A percentile compares a stretch with the other conserved stretches of the same genome.
Evolutionary conservation across 2,888 invertebrate species (phyloP).

Genomic region (Heliconius hortense): DNA sequence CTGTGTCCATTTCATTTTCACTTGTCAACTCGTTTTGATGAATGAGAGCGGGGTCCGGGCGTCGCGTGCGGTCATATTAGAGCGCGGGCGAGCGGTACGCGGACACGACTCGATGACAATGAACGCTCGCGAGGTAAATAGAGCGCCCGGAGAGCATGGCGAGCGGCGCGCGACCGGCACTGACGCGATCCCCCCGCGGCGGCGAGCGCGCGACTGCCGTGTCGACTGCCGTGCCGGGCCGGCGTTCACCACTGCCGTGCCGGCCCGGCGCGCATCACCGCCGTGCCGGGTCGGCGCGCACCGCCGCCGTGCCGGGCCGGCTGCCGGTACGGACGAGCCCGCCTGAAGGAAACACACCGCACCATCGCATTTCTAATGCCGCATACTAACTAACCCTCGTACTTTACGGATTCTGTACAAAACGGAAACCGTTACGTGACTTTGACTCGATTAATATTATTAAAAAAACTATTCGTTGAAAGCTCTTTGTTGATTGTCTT

Average conservation of each 20-base stretch:
- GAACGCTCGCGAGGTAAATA: constrained; percentile 62
- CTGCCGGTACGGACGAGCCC: constrained; percentile 48
- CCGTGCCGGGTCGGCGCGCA: not conserved
- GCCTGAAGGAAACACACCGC: constrained; percentile 51
- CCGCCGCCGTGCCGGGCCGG: constrained; percentile 56
- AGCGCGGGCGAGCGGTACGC: constrained; percentile 59
- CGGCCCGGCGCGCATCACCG: constrained; percentile 42
- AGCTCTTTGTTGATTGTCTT: constrained; percentile 2
- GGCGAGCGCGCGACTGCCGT: constrained; percentile 75
- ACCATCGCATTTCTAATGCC: constrained; percentile 69
- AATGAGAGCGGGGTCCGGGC: constrained; percentile 62
- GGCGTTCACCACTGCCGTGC: constrained; percentile 44
- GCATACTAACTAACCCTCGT: constrained; percentile 75
- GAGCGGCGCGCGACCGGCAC: constrained; percentile 46
- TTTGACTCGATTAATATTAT: constrained; percentile 65
- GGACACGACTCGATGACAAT: constrained; percentile 63
- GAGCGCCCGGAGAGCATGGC: constrained; percentile 48
- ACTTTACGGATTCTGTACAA: constrained; percentile 68
- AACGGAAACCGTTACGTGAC: constrained; percentile 77
- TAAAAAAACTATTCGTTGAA: constrained; percentile 41
- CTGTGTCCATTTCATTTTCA: constrained; percentile 79
- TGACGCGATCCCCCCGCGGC: constrained; percentile 72
- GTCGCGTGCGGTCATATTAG: constrained; percentile 67
- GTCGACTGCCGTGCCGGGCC: not conserved
- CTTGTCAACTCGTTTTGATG: constrained; percentile 67